Base-by-base conservation (phyloP, 2,113 vertebrate genomes). In the Anolis carolinensis region DNA sequence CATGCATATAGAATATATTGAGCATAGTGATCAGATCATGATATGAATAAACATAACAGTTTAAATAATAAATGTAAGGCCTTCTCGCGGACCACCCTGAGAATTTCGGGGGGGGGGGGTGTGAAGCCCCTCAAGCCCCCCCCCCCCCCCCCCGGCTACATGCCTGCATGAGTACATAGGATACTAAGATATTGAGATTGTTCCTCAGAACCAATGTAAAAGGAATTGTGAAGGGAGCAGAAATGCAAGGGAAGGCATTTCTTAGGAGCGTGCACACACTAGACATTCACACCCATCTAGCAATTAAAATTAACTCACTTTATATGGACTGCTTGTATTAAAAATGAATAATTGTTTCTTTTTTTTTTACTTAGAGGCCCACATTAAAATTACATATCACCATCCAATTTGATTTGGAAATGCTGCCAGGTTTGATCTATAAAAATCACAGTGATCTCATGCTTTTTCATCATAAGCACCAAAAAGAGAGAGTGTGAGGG, bases 311-410 rank as follows among this genome's bases (percentile, higher is more conserved):
- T 90, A 92, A 83, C 88, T 90, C 27, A 81, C 84, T 91, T 93
- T n/a, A 39, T 21, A 65, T 27, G 34, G 59, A 44, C 48, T 52
- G 92, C 91, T 89, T 76, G 83, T 89, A 91, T 89, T 93, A 95
- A 94, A 94, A 95, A 93, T 86, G 90, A 94, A 95, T 92, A 93
- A 94, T 91, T 95, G 93, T 94, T 93, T 90, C 88, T 94, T 95
- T 93, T 95, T 93, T 95, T 94, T 94, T 94, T 94, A 95, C 92
- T 90, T 89, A 89, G 91, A 89, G 90, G 84, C 91, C 92, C 79
- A 92, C 92, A 94, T 91, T 94, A 94, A 95, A 95, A 95, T 95
- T 94, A 92, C 85, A 89, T 93, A 84, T 94, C 92, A 87, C 90
- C 86, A 91, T 80, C 90, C 89, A 89, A 92, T 91, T 92, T 94